Evolutionary conservation across 2,797 vertebrate genomes (phyloP), one percentile per base, ranked within the genome.

Genomic region (Spatula clypeata): DNA sequence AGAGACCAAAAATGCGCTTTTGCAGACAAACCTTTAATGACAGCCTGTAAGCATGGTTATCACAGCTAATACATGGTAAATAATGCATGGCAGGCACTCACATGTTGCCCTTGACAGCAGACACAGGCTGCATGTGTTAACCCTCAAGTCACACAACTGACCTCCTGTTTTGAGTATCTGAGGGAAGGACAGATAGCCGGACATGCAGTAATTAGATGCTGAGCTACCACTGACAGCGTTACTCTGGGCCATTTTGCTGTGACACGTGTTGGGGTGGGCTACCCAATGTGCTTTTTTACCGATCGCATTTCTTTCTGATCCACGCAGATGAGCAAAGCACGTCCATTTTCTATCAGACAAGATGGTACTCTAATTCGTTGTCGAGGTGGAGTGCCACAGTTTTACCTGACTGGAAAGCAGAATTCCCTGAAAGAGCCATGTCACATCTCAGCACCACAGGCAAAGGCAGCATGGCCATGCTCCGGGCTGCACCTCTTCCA

Each of bases 221-320:
- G 58, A 49, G 40, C 58, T 29, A 14, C 74, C 54, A 5, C 40
- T 13, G 0, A 2, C 0, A 15, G 27, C 44, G 17, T 42, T 26
- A 1, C 29, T 20, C 51, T 5, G 31, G 1, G 7, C 57, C 4
- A 3, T 0, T 40, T 82, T 13, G 2, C 44, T 3, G 38, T 1
- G 27, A 27, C 67, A 10, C 9, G 26, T 14, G 44, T 13, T 5
- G 42, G n/a, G 9, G 36, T 29, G 19, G 19, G 13, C 16, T n/a
- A 9, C 60, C 6, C 58, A 4, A 1, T 0, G 17, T 18, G 0
- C 4, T 17, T 9, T 85, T 42, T 3, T 31, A 61, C 42, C 7
- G 5, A 2, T n/a, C 29, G 0, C 58, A 71, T 73, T 84, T 69
- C 8, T 5, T n/a, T 79, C 40, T 34, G 65, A 54, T 17, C 27